phyloP scores from a whole-genome alignment of 2,797 vertebrate species.

The Odontamblyopus lacepedii region DNA sequence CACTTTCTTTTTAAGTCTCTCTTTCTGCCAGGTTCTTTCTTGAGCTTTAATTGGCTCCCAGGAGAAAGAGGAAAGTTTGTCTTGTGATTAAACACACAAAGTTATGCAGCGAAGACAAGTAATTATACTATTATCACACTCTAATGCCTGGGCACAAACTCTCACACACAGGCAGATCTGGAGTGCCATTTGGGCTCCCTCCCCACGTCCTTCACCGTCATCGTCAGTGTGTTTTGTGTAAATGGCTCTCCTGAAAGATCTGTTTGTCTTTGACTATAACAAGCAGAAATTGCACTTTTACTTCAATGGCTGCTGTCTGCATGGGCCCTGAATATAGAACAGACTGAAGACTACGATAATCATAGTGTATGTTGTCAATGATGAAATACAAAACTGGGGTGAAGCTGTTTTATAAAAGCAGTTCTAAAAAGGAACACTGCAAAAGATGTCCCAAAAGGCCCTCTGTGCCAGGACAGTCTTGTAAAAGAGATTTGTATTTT shows the following conservation, averaged over 20 bases:
- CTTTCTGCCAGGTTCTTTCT: constrained; percentile 59
- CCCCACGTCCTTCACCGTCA: constrained; percentile 28
- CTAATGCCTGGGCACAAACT: constrained; percentile 36
- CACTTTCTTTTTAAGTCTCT: constrained; percentile 22
- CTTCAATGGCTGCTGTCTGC: constrained; percentile 5
- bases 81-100: constrained; percentile 68
- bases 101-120: constrained; percentile 49
- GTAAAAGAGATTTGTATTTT: neutral
- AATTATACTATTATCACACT: constrained; percentile 61
- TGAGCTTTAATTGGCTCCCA: constrained; percentile 76
- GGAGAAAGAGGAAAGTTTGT: constrained; percentile 64
- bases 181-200: constrained; percentile 40
- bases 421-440: neutral
- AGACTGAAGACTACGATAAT: neutral
- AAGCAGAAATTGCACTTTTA: constrained; percentile 14
- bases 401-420: neutral
- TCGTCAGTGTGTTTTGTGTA: constrained; percentile 21
- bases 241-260: constrained; percentile 37
- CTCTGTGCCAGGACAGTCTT: no score
- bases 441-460: no score
- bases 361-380: neutral
- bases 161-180: constrained; percentile 27
- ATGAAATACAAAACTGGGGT: neutral
- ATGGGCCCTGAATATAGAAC: neutral
- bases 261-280: constrained; percentile 22